A percentile compares a stretch with the other conserved stretches of the same genome.
Conservation (phyloP, 2,888 invertebrate species). For the Epistrophella euchroma region DNA sequence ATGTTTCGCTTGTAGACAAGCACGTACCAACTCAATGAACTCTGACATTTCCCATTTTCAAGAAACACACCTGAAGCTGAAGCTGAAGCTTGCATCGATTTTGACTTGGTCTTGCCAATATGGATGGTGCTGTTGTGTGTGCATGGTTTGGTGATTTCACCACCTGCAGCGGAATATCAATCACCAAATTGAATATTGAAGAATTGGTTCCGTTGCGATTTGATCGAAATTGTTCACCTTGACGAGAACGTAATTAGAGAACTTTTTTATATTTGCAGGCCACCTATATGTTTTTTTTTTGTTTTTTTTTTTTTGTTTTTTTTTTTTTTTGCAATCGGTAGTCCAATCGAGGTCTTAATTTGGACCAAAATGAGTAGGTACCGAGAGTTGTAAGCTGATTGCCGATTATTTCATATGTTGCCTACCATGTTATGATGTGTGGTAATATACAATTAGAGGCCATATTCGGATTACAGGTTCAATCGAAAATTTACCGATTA, state of each 20-base stretch:
- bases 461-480: constrained; percentile 70
- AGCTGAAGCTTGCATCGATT: background rate
- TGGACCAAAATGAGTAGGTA: constrained; percentile 59
- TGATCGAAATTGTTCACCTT: constrained; percentile 73
- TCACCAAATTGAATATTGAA: constrained; percentile 70
- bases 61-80: constrained; percentile 60
- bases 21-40: constrained; percentile 68
- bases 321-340: constrained; percentile 29
- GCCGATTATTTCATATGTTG: constrained; percentile 26
- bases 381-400: constrained; percentile 34
- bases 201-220: constrained; percentile 62
- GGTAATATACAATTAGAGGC: constrained; percentile 70
- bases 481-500: constrained; percentile 73
- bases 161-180: constrained; percentile 73
- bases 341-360: constrained; percentile 70
- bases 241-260: constrained; percentile 71
- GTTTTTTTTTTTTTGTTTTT: background rate
- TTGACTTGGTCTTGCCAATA: constrained; percentile 14
- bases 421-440: constrained; percentile 37
- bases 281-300: background rate
- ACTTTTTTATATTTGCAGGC: constrained; percentile 5
- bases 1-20: constrained; percentile 35
- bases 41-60: constrained; percentile 63
- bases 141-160: constrained; percentile 63
- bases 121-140: background rate